These are phyloP conservation scores for Micropterix aruncella DNA, from an alignment of 2,888 invertebrate genomes.

Conservation along the genomic window DNA sequence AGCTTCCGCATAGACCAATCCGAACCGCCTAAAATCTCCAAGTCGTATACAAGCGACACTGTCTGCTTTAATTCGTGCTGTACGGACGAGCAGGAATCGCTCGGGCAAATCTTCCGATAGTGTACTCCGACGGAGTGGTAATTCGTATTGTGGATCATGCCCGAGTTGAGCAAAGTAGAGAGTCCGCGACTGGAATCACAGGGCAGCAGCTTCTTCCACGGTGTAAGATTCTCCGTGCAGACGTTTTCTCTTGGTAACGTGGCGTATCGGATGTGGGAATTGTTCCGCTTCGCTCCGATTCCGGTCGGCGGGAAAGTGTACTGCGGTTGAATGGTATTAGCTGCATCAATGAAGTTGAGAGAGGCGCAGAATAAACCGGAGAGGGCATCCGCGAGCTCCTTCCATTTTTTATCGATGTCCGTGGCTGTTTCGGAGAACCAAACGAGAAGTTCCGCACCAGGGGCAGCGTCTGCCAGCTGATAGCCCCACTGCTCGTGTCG, in stretches of 20 bases:
- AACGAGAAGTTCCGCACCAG: slow-evolving; percentile 88
- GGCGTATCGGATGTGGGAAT: slow-evolving; percentile 60
- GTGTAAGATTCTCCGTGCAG: slow-evolving; percentile 97
- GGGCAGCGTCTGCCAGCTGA: slow-evolving; percentile 76
- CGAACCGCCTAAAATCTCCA: slow-evolving; percentile 45
- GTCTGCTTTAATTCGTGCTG: slow-evolving; percentile 73
- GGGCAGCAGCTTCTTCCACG: slow-evolving; percentile 94
- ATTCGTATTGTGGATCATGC: slow-evolving; percentile 81
- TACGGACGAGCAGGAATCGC: slow-evolving; percentile 40
- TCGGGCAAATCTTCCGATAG: slow-evolving; percentile 63
- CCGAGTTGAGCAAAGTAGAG: slow-evolving; percentile 77
- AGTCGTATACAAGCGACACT: slow-evolving; percentile 79
- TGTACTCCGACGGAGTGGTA: slow-evolving; percentile 85
- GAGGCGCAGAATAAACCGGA: slow-evolving; percentile 95
- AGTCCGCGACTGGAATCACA: slow-evolving; percentile 86
- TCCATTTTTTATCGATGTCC: slow-evolving; percentile 76
- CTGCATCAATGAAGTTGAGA: slow-evolving; percentile 79
- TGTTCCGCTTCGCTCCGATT: slow-evolving; percentile 28
- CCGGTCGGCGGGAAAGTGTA: slow-evolving; percentile 71
- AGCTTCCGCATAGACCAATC: slow-evolving; percentile 81
- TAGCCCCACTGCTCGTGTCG: slow-evolving; percentile 90
- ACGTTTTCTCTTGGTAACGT: slow-evolving; percentile 92
- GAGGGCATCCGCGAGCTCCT: slow-evolving; percentile 73
- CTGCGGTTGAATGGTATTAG: slow-evolving; percentile 73
- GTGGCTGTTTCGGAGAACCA: slow-evolving; percentile 66